Evolutionary conservation across 2,888 invertebrate species (phyloP).

Genomic region (Unio pictorum): DNA sequence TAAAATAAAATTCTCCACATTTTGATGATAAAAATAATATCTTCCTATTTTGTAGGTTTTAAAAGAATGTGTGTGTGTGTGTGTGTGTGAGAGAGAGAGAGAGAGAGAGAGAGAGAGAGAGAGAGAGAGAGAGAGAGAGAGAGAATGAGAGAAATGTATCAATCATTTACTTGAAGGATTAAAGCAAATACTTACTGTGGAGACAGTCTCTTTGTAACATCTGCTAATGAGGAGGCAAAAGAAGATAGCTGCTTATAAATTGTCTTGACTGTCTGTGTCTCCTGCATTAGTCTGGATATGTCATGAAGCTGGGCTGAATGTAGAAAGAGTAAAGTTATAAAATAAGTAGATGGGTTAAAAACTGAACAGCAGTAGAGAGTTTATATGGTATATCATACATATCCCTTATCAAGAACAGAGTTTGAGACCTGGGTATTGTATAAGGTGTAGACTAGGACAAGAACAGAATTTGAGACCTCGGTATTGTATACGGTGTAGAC

Average conservation of each 20-base stretch:
- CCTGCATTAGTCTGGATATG: constrained; percentile 78
- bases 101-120: too few species aligned
- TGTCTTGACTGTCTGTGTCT: constrained; percentile 78
- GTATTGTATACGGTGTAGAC: too few species aligned
- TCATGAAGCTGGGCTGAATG: constrained; percentile 77
- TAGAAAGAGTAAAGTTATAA: neutral
- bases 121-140: too few species aligned
- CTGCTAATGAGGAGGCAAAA: constrained; percentile 76
- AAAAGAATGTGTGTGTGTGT: too few species aligned
- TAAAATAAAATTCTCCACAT: too few species aligned
- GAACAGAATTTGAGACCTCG: too few species aligned
- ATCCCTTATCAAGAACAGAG: neutral
- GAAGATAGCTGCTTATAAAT: constrained; percentile 80
- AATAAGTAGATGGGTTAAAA: neutral
- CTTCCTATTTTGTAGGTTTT: too few species aligned
- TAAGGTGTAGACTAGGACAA: too few species aligned
- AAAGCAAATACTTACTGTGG: constrained; percentile 56
- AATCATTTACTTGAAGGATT: neutral
- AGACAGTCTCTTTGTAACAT: constrained; percentile 65
- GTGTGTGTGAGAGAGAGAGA: too few species aligned
- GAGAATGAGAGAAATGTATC: neutral
- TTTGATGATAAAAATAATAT: too few species aligned
- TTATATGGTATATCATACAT: neutral
- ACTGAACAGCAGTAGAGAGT: neutral
- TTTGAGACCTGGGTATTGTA: too few species aligned